Percentiles rank a stretch among this genome's conserved stretches.
phyloP scores from a whole-genome alignment of 1,140 invertebrate genomes.

The Ditylenchus dipsaci region DNA sequence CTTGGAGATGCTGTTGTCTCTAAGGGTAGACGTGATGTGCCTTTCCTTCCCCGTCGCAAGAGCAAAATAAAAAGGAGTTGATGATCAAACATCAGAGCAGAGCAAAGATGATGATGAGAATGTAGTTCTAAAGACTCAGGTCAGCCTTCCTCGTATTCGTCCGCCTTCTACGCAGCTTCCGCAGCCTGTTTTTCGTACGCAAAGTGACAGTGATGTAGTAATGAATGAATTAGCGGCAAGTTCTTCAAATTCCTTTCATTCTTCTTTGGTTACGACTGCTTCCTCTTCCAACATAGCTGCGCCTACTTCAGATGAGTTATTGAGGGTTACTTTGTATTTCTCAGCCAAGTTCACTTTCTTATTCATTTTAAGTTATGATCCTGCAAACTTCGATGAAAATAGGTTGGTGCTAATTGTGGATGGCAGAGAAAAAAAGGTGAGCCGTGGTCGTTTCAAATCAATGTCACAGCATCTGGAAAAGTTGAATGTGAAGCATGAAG shows the following conservation, averaged over 20 bases:
- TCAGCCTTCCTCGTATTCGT: too few relatives aligned
- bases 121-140: too few relatives aligned
- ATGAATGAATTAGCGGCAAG: too few relatives aligned
- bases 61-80: not conserved
- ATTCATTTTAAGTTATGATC: not conserved
- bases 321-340: not conserved
- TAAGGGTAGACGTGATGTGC: constrained; percentile 30
- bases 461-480: constrained; percentile 36
- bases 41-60: constrained; percentile 33
- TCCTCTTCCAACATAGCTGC: too few relatives aligned
- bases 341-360: not conserved
- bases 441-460: constrained; percentile 14
- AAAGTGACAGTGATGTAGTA: too few relatives aligned
- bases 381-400: constrained; percentile 5
- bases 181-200: too few relatives aligned
- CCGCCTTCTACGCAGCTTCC: too few relatives aligned
- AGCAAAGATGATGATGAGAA: too few relatives aligned
- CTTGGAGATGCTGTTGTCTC: constrained; percentile 29
- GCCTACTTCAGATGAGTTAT: too few relatives aligned
- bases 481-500: constrained; percentile 30
- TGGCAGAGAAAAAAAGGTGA: constrained; percentile 31
- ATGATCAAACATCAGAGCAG: not conserved
- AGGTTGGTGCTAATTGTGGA: constrained; percentile 38
- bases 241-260: too few relatives aligned
- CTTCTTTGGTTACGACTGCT: too few relatives aligned